Base-by-base conservation (phyloP, 2,113 vertebrate species). In the Microtus oregoni region DNA sequence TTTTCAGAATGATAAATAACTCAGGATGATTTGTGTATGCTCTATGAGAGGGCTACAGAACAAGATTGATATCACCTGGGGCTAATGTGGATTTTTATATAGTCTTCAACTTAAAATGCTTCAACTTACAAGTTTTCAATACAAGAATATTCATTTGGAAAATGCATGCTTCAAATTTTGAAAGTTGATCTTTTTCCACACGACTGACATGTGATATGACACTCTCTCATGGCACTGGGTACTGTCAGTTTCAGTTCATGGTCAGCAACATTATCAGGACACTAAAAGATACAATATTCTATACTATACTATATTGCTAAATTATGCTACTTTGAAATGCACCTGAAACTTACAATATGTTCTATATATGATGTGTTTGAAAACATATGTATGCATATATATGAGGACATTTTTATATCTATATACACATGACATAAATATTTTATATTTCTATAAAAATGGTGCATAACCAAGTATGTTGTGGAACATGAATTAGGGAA, bases 1-100 rank as follows among this genome's bases (percentile, higher is more conserved):
- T 55, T 92, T 61, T 75, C 30, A 5, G 5, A 92, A 89, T 55
- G 2, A 94, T 70, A 86, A 76, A 90, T 92, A 96, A 94, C 55
- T 30, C 30, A 68, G n/a, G 38, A 79, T 85, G 88, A 52, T 28
- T 94, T 89, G 12, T 58, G 11, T 76, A 9, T 72, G 32, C 38
- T 22, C 63, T 89, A 44, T 65, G 55, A 79, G 3, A 79, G 28
- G 32, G 61, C 20, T 73, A 90, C 14, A 89, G 61, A 86, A 38
- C 11, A 92, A 79, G 32, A 61, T 3, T 61, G 50, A 61, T 75
- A 52, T 24, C 24, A 30, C 47, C 24, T 88, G 24, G 24, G 35
- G 13, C 24, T 26, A 73, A 28, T 28, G 35, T 35, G 11, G 19
- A 76, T 94, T 75, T 47, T 9, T 10, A 67, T n/a, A 47, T 5